Evolutionary conservation across 1,140 invertebrate species (phyloP).

Genomic region (Camponotus vicinus): DNA sequence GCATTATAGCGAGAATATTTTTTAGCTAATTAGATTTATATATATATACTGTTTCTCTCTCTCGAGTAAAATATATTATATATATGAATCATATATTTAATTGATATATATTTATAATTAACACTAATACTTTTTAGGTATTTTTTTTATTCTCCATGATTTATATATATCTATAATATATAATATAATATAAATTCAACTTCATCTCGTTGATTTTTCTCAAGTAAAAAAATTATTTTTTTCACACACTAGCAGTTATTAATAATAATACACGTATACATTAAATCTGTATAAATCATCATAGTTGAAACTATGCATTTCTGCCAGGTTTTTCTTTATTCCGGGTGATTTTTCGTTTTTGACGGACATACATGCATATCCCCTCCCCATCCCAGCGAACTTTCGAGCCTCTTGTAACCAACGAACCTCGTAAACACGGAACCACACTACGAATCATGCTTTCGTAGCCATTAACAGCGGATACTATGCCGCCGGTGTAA

Average conservation of each 20-base stretch:
- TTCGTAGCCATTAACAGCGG: conserved; percentile 38
- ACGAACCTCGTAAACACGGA: conserved; percentile 35
- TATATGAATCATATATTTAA: no score
- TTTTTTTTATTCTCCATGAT: no score
- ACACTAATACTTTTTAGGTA: no score
- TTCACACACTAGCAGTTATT: neutral
- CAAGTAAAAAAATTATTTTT: neutral
- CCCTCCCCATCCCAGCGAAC: neutral
- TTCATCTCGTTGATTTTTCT: neutral
- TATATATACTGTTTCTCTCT: no score
- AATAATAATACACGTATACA: neutral
- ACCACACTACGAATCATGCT: conserved; percentile 26
- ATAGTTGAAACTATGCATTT: neutral
- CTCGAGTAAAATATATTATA: no score
- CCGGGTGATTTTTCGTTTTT: neutral
- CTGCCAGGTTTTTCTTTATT: neutral
- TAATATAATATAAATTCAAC: neutral
- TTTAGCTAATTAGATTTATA: conserved; percentile 19
- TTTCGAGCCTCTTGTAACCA: neutral
- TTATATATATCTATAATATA: neutral
- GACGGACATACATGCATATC: neutral
- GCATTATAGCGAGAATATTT: conserved; percentile 14
- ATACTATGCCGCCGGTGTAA: conserved; percentile 30
- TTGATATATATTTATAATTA: no score
- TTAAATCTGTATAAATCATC: neutral